A percentile compares a stretch with the other conserved stretches of the same genome.
Evolutionary conservation across 2,888 invertebrate genomes (phyloP).

Genomic region (Frankliniella intonsa): DNA sequence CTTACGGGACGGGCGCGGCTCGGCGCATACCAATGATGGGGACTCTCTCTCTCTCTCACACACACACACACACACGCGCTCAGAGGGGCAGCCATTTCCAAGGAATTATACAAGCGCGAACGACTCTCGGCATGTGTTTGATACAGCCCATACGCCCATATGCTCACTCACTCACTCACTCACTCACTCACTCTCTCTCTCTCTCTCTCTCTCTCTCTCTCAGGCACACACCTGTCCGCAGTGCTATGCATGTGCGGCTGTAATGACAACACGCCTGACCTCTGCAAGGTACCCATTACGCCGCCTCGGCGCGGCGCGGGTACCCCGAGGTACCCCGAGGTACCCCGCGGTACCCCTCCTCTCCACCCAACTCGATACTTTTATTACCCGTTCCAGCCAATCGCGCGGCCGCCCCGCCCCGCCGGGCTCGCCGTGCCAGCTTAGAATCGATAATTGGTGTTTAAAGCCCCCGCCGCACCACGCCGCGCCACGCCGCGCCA

Average conservation of each 20-base stretch:
- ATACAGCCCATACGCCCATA: not conserved
- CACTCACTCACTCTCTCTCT: not conserved
- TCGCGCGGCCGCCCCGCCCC: slow-evolving; percentile 2
- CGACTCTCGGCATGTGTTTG: not conserved
- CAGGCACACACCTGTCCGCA: not conserved
- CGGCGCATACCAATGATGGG: not conserved
- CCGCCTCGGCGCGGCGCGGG: too few species aligned
- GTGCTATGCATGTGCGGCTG: too few species aligned
- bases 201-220: not conserved
- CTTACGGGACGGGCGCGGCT: not conserved
- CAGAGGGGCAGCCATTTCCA: not conserved
- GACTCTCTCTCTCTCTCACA: not conserved
- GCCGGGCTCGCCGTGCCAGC: not conserved
- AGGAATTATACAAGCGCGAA: not conserved
- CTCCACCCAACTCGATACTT: not conserved
- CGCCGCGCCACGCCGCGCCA: not conserved
- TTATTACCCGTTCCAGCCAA: slow-evolving; percentile 26
- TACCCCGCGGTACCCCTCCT: too few species aligned
- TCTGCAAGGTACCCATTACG: too few species aligned
- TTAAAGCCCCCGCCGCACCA: slow-evolving; percentile 16
- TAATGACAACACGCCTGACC: too few species aligned
- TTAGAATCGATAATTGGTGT: slow-evolving; percentile 25
- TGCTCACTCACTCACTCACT: not conserved
- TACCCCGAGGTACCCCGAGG: too few species aligned
- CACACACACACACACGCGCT: not conserved